phyloP scores from a whole-genome alignment of 2,888 invertebrate species.

The Leucophora obtusa region DNA sequence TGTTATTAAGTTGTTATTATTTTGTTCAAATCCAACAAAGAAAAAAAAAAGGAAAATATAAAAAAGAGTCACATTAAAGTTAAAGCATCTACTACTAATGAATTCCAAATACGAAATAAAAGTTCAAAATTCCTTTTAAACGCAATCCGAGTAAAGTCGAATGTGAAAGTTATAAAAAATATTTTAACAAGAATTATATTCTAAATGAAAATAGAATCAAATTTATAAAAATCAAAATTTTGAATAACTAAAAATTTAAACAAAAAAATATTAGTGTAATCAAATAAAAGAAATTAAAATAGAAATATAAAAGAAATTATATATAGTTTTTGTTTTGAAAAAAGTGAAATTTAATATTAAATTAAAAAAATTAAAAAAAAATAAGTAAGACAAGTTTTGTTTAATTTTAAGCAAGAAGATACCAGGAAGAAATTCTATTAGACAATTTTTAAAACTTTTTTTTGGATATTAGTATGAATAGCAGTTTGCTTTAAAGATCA shows the following conservation, averaged over 20 bases:
- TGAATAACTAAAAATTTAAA: neutral
- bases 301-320: no score
- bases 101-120: constrained; percentile 47
- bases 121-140: constrained; percentile 41
- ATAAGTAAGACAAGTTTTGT: no score
- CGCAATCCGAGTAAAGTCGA: neutral
- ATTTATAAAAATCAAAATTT: constrained; percentile 1
- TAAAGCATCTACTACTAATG: constrained; percentile 45
- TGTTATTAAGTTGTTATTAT: constrained; percentile 79
- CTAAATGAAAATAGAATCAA: neutral
- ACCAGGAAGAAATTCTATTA: no score
- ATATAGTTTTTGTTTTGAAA: neutral
- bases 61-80: constrained; percentile 59
- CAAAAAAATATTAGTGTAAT: neutral
- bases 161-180: neutral
- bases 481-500: no score
- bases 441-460: no score
- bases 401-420: neutral
- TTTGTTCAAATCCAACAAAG: constrained; percentile 72
- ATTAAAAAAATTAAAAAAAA: neutral
- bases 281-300: no score
- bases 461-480: no score
- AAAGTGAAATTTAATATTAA: neutral
- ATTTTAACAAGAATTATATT: neutral
- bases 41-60: constrained; percentile 58